These are phyloP conservation scores for Amiota communis DNA, from an alignment of 2,888 invertebrate genomes.

Conservation along the genomic window DNA sequence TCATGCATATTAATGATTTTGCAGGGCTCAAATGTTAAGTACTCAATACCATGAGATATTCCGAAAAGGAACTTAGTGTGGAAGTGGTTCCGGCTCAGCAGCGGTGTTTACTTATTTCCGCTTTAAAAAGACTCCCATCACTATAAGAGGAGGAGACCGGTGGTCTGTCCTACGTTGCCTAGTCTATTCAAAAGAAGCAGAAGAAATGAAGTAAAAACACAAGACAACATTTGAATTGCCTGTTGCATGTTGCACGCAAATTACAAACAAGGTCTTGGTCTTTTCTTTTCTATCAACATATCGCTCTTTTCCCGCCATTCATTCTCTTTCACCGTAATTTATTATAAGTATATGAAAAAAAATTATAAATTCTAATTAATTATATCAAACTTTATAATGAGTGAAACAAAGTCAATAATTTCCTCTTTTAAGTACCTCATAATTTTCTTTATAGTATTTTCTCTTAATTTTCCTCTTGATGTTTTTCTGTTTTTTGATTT, in stretches of 20 bases:
- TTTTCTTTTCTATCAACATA: background rate
- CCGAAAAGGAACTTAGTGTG: background rate
- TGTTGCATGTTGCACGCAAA: slow-evolving; percentile 14
- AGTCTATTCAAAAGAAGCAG: no score
- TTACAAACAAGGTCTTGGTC: background rate
- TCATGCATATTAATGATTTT: no score
- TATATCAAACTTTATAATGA: no score
- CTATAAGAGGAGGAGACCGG: background rate
- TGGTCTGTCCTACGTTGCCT: no score
- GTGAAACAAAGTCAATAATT: slow-evolving; percentile 13
- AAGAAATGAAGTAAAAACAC: background rate
- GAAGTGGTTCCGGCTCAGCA: slow-evolving; percentile 6
- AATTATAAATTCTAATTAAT: background rate
- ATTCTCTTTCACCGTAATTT: background rate
- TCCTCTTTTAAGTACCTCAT: slow-evolving; percentile 19
- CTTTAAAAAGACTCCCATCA: background rate
- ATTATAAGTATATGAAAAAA: background rate
- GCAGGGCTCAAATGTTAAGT: background rate
- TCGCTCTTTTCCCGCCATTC: background rate
- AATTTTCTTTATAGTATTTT: slow-evolving; percentile 32
- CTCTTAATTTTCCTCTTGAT: background rate
- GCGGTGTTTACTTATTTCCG: slow-evolving; percentile 7
- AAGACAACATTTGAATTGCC: background rate
- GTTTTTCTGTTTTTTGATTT: background rate
- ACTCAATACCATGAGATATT: no score